Base-by-base conservation (phyloP, 1,140 invertebrate genomes). In the Danaus melanippus region DNA sequence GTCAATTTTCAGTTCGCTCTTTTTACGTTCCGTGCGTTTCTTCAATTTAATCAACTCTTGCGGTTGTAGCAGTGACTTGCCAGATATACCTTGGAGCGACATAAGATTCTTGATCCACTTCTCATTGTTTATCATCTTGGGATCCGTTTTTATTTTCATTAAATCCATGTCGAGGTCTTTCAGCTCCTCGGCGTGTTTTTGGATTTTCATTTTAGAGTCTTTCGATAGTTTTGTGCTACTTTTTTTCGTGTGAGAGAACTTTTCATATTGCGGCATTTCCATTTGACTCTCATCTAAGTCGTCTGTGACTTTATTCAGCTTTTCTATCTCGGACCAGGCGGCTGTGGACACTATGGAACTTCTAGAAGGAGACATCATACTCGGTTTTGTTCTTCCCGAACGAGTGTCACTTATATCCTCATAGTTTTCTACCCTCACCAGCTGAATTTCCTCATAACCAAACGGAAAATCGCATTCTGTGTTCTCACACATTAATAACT, bases 381-480 rank as follows among this genome's bases (percentile, higher is more conserved):
- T 56, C n/a, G 50, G 48, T 61, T 48, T 67, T n/a, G 44, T 62
- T 12, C 32, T 59, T 15, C 62, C 46, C 15, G 62, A 62, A 7
- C 55, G 52, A 7, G 62, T 58, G 50, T 74, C 76, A 43, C 54
- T 50, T 5, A 42, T 57, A 3, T 63, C 49, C 2, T 64, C 65
- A 15, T 68, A 59, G 6, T 54, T 40, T 10, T 79, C 73, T 9
- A 66, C 53, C 50, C 60, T 56, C 1, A 74, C 44, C 53, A 75
- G 74, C 53, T 76, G 52, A 1, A 82, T 39, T 4, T 81, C 65
- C 46, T 80, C 74, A 49, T 76, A 66, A 0, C 76, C 80, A 71
- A 84, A 86, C 45, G 85, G 85, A 61, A 70, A 87, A 9, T 77
- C 72, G 59, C 85, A 87, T 41, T 70, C 58, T 2, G 59, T 59